Conservation (phyloP, 2,888 invertebrate species). For the Pammene fasciana region DNA sequence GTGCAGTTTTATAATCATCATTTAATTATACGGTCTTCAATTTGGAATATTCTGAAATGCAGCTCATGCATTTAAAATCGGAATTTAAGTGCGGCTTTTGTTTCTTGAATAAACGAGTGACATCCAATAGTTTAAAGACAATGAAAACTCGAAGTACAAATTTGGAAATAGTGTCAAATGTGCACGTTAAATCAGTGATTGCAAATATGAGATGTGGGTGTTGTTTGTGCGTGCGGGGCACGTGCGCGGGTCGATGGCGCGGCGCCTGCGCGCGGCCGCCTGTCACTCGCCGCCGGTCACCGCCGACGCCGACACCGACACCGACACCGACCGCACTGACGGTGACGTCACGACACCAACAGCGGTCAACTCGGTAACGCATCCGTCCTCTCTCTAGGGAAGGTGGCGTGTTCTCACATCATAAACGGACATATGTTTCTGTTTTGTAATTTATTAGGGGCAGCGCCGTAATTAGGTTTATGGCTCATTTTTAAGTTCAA, state of each 20-base stretch:
- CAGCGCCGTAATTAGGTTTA: conserved; percentile 12
- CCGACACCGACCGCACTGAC: conserved; percentile 21
- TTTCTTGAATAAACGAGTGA: neutral
- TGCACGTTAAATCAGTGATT: conserved; percentile 28
- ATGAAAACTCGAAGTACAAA: conserved; percentile 8
- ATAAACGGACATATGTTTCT: conserved; percentile 24
- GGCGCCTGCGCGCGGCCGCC: conserved; percentile 64
- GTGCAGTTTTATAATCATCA: conserved; percentile 8
- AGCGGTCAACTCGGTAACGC: conserved; percentile 28
- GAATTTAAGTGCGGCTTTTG: neutral
- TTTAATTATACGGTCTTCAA: neutral
- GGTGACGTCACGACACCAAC: conserved; percentile 3
- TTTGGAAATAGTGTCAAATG: conserved; percentile 14
- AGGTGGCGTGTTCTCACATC: conserved; percentile 29
- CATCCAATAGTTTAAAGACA: neutral
- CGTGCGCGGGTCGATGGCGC: conserved; percentile 75
- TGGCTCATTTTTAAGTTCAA: neutral
- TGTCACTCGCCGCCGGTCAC: conserved; percentile 57
- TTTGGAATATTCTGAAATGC: neutral
- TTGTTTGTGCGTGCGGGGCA: conserved; percentile 57
- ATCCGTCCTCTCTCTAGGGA: conserved; percentile 17
- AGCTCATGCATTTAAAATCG: neutral
- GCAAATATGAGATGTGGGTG: conserved; percentile 43
- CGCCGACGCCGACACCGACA: conserved; percentile 18
- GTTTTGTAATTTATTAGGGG: conserved; percentile 27